Evolutionary conservation across 2,888 invertebrate species (phyloP).

Genomic region (Lepeophtheirus nordmannii): DNA sequence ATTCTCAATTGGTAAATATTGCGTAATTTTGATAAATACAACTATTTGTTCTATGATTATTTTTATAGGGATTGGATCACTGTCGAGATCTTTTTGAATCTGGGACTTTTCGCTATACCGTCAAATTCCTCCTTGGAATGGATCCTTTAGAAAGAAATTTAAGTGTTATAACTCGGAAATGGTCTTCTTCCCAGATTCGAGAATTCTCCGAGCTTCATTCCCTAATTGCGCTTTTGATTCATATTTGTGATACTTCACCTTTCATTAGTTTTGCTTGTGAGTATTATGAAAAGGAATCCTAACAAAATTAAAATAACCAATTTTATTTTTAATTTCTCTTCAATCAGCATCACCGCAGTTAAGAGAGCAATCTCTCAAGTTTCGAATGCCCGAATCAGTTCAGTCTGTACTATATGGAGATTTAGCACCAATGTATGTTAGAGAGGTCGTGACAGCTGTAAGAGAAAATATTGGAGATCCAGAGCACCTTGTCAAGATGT

Average conservation of each 20-base stretch:
- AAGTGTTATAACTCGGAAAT: constrained; percentile 31
- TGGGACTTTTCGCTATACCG: constrained; percentile 34
- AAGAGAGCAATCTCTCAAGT: neutral
- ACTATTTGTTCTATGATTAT: constrained; percentile 16
- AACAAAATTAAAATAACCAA: neutral
- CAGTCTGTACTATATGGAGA: constrained; percentile 1
- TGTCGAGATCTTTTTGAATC: constrained; percentile 35
- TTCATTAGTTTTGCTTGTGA: neutral
- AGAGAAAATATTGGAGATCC: constrained; percentile 32
- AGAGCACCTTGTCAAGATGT: constrained; percentile 33
- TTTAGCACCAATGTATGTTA: constrained; percentile 7
- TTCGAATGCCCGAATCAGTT: constrained; percentile 9
- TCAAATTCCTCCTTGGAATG: constrained; percentile 35
- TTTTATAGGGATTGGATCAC: constrained; percentile 34
- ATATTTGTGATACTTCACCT: constrained; percentile 32
- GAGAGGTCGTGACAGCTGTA: constrained; percentile 34
- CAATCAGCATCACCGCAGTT: neutral
- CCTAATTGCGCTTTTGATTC: constrained; percentile 35
- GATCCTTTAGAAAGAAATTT: neutral
- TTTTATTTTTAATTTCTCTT: neutral
- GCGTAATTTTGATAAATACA: neutral
- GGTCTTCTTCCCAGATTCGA: constrained; percentile 37
- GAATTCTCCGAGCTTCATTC: constrained; percentile 37
- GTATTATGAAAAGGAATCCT: neutral
- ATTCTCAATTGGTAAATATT: constrained; percentile 30